Percentiles rank a stretch among this genome's conserved stretches.
Evolutionary conservation across 2,113 vertebrate genomes (phyloP).

Genomic region (Chionodraco myersi): DNA sequence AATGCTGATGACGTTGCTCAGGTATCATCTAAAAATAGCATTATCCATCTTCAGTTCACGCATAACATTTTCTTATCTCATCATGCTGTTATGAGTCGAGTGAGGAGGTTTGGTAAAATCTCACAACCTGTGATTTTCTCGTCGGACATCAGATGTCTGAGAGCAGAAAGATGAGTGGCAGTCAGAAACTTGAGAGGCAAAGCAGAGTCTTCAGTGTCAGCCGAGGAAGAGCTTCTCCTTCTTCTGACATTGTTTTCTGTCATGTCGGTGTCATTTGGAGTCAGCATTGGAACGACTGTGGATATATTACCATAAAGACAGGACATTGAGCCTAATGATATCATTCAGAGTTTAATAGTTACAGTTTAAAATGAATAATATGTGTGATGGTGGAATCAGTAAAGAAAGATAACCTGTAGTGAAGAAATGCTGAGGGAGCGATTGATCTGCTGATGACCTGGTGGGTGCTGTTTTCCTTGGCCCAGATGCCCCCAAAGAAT

Average conservation of each 20-base stretch:
- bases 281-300: slow-evolving; percentile 27
- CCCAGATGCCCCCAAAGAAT: slow-evolving; percentile 10
- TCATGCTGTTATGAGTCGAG: neutral
- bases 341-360: neutral
- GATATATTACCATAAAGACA: neutral
- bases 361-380: neutral
- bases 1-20: neutral
- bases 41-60: neutral
- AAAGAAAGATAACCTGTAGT: slow-evolving; percentile 33
- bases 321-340: neutral
- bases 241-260: neutral
- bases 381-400: neutral
- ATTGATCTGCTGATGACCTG: slow-evolving; percentile 3
- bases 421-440: slow-evolving; percentile 14
- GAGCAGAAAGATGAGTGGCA: slow-evolving; percentile 41
- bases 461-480: neutral
- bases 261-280: slow-evolving; percentile 5
- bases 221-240: slow-evolving; percentile 7
- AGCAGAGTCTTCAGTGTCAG: neutral
- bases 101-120: neutral
- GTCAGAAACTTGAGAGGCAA: slow-evolving; percentile 12
- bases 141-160: slow-evolving; percentile 59
- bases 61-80: neutral
- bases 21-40: neutral
- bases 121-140: slow-evolving; percentile 62